Evolutionary conservation across 2,888 invertebrate species (phyloP).

Genomic region (Merodon equestris): DNA sequence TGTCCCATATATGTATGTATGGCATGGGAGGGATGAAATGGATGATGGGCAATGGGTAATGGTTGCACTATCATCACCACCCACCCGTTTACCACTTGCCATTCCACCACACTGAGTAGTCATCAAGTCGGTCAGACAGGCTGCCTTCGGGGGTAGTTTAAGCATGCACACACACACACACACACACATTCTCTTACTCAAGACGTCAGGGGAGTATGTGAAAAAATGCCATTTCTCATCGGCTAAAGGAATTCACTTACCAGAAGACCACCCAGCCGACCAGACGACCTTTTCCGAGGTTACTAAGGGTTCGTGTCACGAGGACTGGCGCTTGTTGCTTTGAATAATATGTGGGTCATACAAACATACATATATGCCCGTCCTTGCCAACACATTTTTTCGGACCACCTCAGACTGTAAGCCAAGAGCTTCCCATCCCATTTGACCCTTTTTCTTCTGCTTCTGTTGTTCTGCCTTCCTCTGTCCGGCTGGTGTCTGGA

Average conservation of each 20-base stretch:
- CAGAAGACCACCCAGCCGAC: slow-evolving; percentile 25
- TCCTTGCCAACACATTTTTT: not conserved
- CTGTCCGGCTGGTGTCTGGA: slow-evolving; percentile 36
- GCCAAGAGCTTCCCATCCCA: slow-evolving; percentile 35
- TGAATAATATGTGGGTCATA: slow-evolving; percentile 66
- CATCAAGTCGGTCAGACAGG: slow-evolving; percentile 62
- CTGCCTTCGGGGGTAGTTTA: slow-evolving; percentile 26
- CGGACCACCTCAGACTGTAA: slow-evolving; percentile 29
- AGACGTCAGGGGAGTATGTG: slow-evolving; percentile 19
- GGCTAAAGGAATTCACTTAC: slow-evolving; percentile 48
- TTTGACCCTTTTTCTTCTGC: slow-evolving; percentile 44
- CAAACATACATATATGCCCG: slow-evolving; percentile 11
- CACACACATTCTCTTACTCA: not conserved
- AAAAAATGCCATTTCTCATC: slow-evolving; percentile 47
- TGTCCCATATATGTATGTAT: slow-evolving; percentile 22
- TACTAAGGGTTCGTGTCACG: slow-evolving; percentile 22
- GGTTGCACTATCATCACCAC: slow-evolving; percentile 41
- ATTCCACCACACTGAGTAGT: no score
- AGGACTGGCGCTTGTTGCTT: slow-evolving; percentile 17
- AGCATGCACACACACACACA: slow-evolving; percentile 26
- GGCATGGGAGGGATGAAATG: no score
- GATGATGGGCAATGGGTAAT: no score
- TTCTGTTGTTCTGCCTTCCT: no score
- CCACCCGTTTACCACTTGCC: slow-evolving; percentile 2
- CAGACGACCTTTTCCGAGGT: slow-evolving; percentile 45